phyloP scores from a whole-genome alignment of 2,888 invertebrate genomes.

The Peribatodes rhomboidaria region DNA sequence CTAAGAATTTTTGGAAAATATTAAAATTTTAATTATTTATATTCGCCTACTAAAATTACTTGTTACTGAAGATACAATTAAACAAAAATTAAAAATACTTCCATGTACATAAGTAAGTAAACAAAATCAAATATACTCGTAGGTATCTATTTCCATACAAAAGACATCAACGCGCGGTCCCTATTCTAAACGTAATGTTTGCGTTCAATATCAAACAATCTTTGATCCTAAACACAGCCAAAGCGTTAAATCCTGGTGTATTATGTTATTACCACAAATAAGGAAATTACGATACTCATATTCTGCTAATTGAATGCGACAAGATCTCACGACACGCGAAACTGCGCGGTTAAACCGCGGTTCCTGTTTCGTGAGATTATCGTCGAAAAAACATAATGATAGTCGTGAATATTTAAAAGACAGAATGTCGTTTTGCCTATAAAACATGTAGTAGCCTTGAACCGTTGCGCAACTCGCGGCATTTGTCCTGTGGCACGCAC shows the following conservation, averaged over 20 bases:
- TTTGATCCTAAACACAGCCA: slow-evolving; percentile 13
- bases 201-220: slow-evolving; percentile 11
- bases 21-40: no score
- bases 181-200: slow-evolving; percentile 14
- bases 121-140: neutral
- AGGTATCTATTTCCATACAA: slow-evolving; percentile 44
- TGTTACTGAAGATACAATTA: no score
- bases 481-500: slow-evolving; percentile 63
- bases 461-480: slow-evolving; percentile 73
- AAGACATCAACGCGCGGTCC: slow-evolving; percentile 54
- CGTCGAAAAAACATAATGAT: slow-evolving; percentile 54
- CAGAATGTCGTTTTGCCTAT: slow-evolving; percentile 55
- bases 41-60: no score
- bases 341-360: slow-evolving; percentile 44
- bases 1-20: no score
- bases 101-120: neutral
- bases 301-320: slow-evolving; percentile 52
- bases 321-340: slow-evolving; percentile 47
- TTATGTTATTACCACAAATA: slow-evolving; percentile 54
- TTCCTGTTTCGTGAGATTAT: slow-evolving; percentile 51
- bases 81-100: no score
- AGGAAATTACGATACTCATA: slow-evolving; percentile 55
- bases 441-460: slow-evolving; percentile 69
- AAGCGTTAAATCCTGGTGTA: slow-evolving; percentile 43
- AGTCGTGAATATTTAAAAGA: slow-evolving; percentile 59